Base-by-base conservation (phyloP, 2,113 vertebrate species). In the Mystacornis crossleyi region DNA sequence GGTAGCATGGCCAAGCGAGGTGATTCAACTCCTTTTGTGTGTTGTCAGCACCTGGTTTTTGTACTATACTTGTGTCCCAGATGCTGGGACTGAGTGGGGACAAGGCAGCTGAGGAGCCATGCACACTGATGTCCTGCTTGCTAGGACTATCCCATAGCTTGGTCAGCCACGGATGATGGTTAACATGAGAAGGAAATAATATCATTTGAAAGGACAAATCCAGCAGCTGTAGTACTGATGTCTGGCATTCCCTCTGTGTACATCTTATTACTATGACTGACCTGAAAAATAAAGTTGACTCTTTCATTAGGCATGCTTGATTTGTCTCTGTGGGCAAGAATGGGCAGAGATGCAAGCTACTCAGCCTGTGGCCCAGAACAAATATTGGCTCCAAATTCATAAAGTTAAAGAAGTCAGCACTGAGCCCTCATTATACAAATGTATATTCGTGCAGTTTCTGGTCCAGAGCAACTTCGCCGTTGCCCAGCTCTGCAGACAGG, bases 111-210 rank as follows among this genome's bases (percentile, higher is more conserved):
- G 13, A 77, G 62, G 25, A 71, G 18, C 36, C 4, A 1, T 21
- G 42, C 5, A 1, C 10, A 3, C 7, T 3, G 1, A 16, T 2
- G 3, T 50, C 54, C 66, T 9, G 2, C 42, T 74, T 64, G 42
- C 47, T n/a, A 29, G 40, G 36, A 45, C 14, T 21, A 29, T 25
- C 28, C 25, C 14, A 7, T 10, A 25, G 23, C 28, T 33, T 81
- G 20, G 10, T 78, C 66, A 45, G 51, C 34, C 3, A 1, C 28
- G 51, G 42, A 14, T 40, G 15, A 28, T 36, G 9, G 25, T 45
- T 48, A 83, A 42, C 31, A 29, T 4, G 28, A 61, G 45, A 80
- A 61, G 42, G 29, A 71, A 77, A 83, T 36, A 36, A 26, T 14
- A 20, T 18, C 1, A 54, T 83, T 77, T 77, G 9, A 66, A 82